phyloP scores from a whole-genome alignment of 2,888 invertebrate genomes.

The Drosophila glabriapex region DNA sequence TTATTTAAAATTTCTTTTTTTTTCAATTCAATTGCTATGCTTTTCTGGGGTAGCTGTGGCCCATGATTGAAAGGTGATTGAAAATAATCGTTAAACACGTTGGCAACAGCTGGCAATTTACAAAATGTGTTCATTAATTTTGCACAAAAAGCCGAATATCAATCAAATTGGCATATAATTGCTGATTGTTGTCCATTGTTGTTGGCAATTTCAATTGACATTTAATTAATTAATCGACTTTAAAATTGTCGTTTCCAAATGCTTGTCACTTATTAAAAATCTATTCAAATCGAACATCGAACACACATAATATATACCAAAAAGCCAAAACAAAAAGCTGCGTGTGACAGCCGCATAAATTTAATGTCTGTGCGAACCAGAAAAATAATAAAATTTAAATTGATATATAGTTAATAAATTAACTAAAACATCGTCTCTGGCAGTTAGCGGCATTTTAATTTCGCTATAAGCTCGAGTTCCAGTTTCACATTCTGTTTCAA shows the following conservation, averaged over 20 bases:
- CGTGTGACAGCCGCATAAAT: slow-evolving; percentile 63
- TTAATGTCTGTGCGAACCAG: slow-evolving; percentile 31
- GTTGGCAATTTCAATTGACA: slow-evolving; percentile 71
- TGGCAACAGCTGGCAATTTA: slow-evolving; percentile 32
- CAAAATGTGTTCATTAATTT: slow-evolving; percentile 62
- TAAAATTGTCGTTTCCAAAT: slow-evolving; percentile 69
- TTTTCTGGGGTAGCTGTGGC: background rate
- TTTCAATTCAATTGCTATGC: background rate
- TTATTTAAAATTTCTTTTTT: background rate
- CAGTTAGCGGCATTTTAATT: slow-evolving; percentile 35
- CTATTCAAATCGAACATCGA: slow-evolving; percentile 64
- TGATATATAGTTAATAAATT: slow-evolving; percentile 75
- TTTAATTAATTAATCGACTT: slow-evolving; percentile 81
- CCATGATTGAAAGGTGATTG: slow-evolving; percentile 10
- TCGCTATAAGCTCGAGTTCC: slow-evolving; percentile 31
- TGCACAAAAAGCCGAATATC: slow-evolving; percentile 21
- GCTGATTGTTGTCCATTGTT: slow-evolving; percentile 51
- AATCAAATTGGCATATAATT: slow-evolving; percentile 15
- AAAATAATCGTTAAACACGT: slow-evolving; percentile 11
- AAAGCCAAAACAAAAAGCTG: slow-evolving; percentile 43
- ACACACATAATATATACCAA: slow-evolving; percentile 2
- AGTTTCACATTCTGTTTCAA: slow-evolving; percentile 37
- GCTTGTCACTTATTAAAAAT: slow-evolving; percentile 76
- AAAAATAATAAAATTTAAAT: slow-evolving; percentile 67
- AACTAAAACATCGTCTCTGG: slow-evolving; percentile 60